These are phyloP conservation scores for Nomada ferruginata DNA, from an alignment of 2,888 invertebrate species.

Conservation along the genomic window DNA sequence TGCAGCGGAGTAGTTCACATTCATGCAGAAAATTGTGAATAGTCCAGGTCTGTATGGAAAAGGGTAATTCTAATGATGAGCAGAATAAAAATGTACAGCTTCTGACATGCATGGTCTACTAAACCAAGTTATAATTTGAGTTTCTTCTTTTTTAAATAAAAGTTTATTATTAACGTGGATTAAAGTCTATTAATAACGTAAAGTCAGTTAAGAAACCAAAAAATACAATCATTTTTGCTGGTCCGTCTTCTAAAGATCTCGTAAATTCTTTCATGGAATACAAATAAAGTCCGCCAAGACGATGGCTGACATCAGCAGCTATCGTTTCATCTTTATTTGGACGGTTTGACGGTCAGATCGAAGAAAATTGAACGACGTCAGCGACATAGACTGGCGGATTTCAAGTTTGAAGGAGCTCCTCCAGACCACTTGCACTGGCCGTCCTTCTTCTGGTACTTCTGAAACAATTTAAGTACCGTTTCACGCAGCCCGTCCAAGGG, in stretches of 20 bases:
- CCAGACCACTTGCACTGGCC: slow-evolving; percentile 57
- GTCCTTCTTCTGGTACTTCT: slow-evolving; percentile 63
- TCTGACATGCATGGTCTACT: no score
- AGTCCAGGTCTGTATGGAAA: no score
- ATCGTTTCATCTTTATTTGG: slow-evolving; percentile 49
- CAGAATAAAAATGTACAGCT: no score
- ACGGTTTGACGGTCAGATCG: slow-evolving; percentile 44
- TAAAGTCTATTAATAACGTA: no score
- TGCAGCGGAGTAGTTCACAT: no score
- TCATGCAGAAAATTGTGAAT: no score
- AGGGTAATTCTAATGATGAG: no score
- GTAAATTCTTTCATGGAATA: not conserved
- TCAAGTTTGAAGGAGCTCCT: slow-evolving; percentile 66
- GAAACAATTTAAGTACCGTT: slow-evolving; percentile 71
- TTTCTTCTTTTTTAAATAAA: no score
- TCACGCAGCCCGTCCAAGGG: slow-evolving; percentile 46
- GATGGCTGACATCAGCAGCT: slow-evolving; percentile 38
- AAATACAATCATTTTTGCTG: no score
- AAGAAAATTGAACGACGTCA: slow-evolving; percentile 66
- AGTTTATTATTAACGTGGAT: no score
- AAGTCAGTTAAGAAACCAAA: no score
- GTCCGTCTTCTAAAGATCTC: not conserved
- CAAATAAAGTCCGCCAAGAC: not conserved
- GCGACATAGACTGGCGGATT: slow-evolving; percentile 57
- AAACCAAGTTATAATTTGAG: no score